Percentiles rank a stretch among this genome's conserved stretches.
These are phyloP conservation scores for Karalla daura DNA, from an alignment of 2,797 vertebrate genomes.

Conservation along the genomic window DNA sequence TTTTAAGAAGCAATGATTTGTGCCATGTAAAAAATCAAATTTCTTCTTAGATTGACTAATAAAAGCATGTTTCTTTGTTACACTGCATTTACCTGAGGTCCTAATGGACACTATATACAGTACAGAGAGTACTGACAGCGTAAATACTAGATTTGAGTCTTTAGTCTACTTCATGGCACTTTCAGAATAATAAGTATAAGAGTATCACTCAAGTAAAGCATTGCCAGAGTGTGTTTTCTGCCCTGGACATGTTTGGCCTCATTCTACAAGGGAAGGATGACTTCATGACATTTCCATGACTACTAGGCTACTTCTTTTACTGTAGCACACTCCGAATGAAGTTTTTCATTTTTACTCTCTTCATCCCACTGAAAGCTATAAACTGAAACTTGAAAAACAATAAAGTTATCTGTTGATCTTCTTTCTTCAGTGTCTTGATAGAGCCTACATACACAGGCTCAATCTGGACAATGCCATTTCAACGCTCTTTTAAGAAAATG, in stretches of 20 bases:
- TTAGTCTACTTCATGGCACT: too few relatives aligned
- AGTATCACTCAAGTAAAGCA: not conserved
- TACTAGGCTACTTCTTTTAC: constrained; percentile 18
- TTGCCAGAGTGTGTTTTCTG: constrained; percentile 14
- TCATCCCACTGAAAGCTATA: constrained; percentile 1
- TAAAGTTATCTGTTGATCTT: not conserved
- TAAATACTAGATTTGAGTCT: too few relatives aligned
- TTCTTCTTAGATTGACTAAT: too few relatives aligned
- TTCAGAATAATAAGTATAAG: not conserved
- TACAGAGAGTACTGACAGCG: too few relatives aligned
- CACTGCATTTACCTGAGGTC: not conserved
- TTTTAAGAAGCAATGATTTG: not conserved
- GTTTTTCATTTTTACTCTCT: too few relatives aligned
- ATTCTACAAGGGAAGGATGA: constrained; percentile 19
- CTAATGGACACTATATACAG: not conserved
- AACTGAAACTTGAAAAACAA: constrained; percentile 15
- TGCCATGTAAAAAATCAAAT: not conserved
- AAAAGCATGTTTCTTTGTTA: not conserved
- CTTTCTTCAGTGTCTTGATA: not conserved
- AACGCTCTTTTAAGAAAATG: too few relatives aligned
- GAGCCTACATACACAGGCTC: not conserved
- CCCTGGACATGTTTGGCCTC: not conserved
- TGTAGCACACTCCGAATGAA: too few relatives aligned
- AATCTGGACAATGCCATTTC: not conserved
- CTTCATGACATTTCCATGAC: constrained; percentile 10